Evolutionary conservation across 2,797 vertebrate species (phyloP), one percentile per base, ranked within the genome.

Genomic region (Sebastes hopkinsi): DNA sequence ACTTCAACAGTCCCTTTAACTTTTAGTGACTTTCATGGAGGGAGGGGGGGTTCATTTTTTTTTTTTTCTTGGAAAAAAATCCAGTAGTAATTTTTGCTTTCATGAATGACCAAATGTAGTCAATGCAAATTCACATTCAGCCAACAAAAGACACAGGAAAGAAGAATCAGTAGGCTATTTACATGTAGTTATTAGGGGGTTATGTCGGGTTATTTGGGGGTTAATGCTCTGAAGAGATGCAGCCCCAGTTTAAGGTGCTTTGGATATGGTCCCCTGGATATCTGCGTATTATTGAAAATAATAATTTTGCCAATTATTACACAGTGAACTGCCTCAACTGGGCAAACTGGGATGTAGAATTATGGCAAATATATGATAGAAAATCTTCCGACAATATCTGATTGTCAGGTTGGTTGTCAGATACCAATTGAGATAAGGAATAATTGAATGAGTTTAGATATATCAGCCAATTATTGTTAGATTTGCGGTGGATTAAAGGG

Each of bases 191-290:
- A 96, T 95, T 93, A 70, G 92, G 95, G 95, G 95, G 95, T 98
- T 98, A 97, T 95, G 95, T 96, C 90, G 90, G 92, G 95, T 97
- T 97, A 97, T 95, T 95, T 83, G 84, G 91, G 86, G 90, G 89
- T 96, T 96, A 95, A 88, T 90, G 72, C 94, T 95, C 95, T 88
- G 93, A 95, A 93, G 95, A 96, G 95, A 95, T 96, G 95, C 95
- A 96, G 95, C 84, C 89, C 93, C 94, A 91, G 73, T 73, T 87
- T 82, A 84, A 90, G 88, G 89, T 89, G 87, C 72, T 83, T 82
- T 87, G 74, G 78, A 67, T 76, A 46, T 59, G 55, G 77, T 90
- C 86, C 84, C 90, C 77, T 73, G 23, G 36, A 77, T 71, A 69
- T 75, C 3, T 72, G 42, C 27, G 27, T 27, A 42, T 9, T 13